These are phyloP conservation scores for Ectropis crepuscularia DNA, from an alignment of 2,888 invertebrate species.

Conservation along the genomic window DNA sequence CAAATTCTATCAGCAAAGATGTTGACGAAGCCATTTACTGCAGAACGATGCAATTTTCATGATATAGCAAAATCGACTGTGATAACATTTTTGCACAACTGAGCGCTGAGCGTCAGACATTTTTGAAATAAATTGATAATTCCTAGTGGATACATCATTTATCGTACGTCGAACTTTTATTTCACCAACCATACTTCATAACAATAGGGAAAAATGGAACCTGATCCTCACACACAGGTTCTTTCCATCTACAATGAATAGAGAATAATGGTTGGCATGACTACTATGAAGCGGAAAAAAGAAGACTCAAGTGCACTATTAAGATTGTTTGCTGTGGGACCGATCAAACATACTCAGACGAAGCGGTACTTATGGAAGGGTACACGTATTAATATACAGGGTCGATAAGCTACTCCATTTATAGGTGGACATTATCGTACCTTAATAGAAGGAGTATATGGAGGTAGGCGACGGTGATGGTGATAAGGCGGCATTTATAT, in stretches of 20 bases:
- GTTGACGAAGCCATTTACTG: conserved; percentile 50
- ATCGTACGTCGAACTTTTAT: too few relatives aligned
- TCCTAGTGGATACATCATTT: too few relatives aligned
- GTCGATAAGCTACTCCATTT: conserved; percentile 46
- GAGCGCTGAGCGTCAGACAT: too few relatives aligned
- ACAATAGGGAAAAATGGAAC: background rate
- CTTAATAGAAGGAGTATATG: conserved; percentile 25
- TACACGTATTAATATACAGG: conserved; percentile 50
- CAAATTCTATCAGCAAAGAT: conserved; percentile 53
- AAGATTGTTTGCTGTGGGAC: conserved; percentile 60
- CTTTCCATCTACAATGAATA: conserved; percentile 22
- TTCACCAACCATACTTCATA: background rate
- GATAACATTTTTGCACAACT: too few relatives aligned
- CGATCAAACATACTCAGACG: conserved; percentile 49
- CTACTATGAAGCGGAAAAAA: conserved; percentile 56
- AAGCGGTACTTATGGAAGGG: conserved; percentile 48
- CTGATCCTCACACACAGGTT: background rate
- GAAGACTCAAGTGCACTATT: conserved; percentile 63
- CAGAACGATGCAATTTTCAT: conserved; percentile 48
- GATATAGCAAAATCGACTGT: conserved; percentile 37
- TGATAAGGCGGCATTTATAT: conserved; percentile 22
- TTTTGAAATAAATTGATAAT: too few relatives aligned
- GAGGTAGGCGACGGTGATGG: conserved; percentile 12
- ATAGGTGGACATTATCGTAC: conserved; percentile 37
- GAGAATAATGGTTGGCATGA: conserved; percentile 47